phyloP scores from a whole-genome alignment of 1,140 invertebrate species.

The Drosophila nannoptera region DNA sequence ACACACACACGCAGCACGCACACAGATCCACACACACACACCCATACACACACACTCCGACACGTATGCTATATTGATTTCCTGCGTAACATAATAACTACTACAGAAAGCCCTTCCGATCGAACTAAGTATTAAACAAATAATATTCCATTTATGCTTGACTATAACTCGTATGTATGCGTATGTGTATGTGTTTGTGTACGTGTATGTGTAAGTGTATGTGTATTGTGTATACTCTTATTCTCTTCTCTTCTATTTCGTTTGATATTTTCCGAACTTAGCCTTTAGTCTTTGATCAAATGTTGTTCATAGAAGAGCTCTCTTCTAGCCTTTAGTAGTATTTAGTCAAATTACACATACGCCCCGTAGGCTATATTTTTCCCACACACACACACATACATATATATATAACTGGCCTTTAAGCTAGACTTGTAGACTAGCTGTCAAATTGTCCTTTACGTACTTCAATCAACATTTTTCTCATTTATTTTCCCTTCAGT shows the following conservation, averaged over 20 bases:
- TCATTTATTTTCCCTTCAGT: neutral
- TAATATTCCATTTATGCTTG: constrained; percentile 27
- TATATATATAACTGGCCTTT: neutral
- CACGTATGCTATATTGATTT: constrained; percentile 57
- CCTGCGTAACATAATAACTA: constrained; percentile 27
- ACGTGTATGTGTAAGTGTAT: constrained; percentile 29
- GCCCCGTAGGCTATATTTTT: constrained; percentile 9
- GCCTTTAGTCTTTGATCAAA: neutral
- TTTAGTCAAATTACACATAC: constrained; percentile 33
- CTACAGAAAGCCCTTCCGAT: constrained; percentile 4
- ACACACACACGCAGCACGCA: constrained; percentile 20
- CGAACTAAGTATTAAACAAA: constrained; percentile 46
- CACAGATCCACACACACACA: constrained; percentile 15
- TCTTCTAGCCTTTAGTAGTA: constrained; percentile 20
- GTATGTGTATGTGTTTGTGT: constrained; percentile 28
- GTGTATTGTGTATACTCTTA: constrained; percentile 25
- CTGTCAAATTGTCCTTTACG: constrained; percentile 7
- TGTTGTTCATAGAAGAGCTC: constrained; percentile 1
- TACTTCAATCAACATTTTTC: constrained; percentile 18
- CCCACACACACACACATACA: neutral
- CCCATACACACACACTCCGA: constrained; percentile 19
- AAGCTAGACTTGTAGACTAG: neutral
- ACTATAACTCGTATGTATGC: constrained; percentile 7
- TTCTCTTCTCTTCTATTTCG: neutral
- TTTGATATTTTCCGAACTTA: neutral